phyloP scores from a whole-genome alignment of 2,888 invertebrate species.

The Chloroclystis v-ata region DNA sequence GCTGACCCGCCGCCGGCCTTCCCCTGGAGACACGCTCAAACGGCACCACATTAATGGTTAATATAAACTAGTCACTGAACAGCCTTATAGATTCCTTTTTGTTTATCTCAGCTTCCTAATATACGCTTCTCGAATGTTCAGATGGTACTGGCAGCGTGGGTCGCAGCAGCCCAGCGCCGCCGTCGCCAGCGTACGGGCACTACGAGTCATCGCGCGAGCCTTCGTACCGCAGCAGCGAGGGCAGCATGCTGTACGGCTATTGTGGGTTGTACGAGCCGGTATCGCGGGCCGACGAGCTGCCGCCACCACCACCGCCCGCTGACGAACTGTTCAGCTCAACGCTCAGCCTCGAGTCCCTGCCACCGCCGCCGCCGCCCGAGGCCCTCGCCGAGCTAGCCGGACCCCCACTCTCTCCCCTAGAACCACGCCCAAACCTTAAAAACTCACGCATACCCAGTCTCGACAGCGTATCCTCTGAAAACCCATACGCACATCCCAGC shows the following conservation, averaged over 20 bases:
- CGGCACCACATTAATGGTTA: slow-evolving; percentile 54
- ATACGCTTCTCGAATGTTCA: no score
- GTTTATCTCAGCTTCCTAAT: no score
- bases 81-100: no score
- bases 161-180: slow-evolving; percentile 43
- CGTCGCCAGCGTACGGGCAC: slow-evolving; percentile 53
- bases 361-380: slow-evolving; percentile 86
- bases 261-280: slow-evolving; percentile 71
- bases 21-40: slow-evolving; percentile 56
- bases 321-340: slow-evolving; percentile 83
- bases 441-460: slow-evolving; percentile 77
- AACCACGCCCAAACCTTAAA: no score
- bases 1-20: slow-evolving; percentile 74
- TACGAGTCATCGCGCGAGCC: slow-evolving; percentile 58
- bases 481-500: slow-evolving; percentile 58
- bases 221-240: slow-evolving; percentile 47
- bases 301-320: slow-evolving; percentile 82
- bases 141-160: slow-evolving; percentile 7
- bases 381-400: slow-evolving; percentile 57
- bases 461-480: slow-evolving; percentile 75
- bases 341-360: slow-evolving; percentile 87
- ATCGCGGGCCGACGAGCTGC: slow-evolving; percentile 75
- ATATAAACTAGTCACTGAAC: no score
- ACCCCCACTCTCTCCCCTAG: no score
- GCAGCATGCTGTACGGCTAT: slow-evolving; percentile 63